Evolutionary conservation across 2,797 vertebrate genomes (phyloP).

Genomic region (Novumbra hubbsi): DNA sequence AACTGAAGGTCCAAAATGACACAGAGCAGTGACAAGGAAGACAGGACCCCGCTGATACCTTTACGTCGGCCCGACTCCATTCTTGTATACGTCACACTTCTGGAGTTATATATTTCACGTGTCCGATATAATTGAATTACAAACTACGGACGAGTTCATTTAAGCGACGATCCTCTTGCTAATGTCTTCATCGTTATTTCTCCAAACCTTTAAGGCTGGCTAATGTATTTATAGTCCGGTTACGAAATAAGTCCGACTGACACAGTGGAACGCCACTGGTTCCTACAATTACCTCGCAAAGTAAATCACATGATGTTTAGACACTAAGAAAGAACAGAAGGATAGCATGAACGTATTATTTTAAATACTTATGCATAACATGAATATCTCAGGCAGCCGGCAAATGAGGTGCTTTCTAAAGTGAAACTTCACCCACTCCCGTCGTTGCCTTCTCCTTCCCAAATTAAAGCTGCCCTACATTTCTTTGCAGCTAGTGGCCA

Average conservation of each 20-base stretch:
- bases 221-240: slow-evolving; percentile 65
- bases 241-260: slow-evolving; percentile 62
- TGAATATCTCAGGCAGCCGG: slow-evolving; percentile 23
- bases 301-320: background rate
- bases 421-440: slow-evolving; percentile 18
- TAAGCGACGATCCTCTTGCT: slow-evolving; percentile 3
- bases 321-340: background rate
- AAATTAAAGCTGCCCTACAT: slow-evolving; percentile 39
- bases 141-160: slow-evolving; percentile 37
- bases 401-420: slow-evolving; percentile 22
- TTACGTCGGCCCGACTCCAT: slow-evolving; percentile 75
- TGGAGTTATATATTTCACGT: slow-evolving; percentile 24
- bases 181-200: slow-evolving; percentile 18
- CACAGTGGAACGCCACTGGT: slow-evolving; percentile 41
- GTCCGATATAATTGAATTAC: slow-evolving; percentile 20
- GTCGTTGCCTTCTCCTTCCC: slow-evolving; percentile 13
- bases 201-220: slow-evolving; percentile 10
- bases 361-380: background rate
- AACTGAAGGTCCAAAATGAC: slow-evolving; percentile 83
- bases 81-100: slow-evolving; percentile 17
- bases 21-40: slow-evolving; percentile 79
- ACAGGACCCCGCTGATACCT: slow-evolving; percentile 74
- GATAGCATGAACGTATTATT: background rate
- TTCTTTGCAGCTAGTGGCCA: slow-evolving; percentile 40
- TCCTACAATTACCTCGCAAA: slow-evolving; percentile 40